A percentile compares a stretch with the other conserved stretches of the same genome.
Conservation (phyloP, 2,113 vertebrate species). For the Cynopterus brachyotis region DNA sequence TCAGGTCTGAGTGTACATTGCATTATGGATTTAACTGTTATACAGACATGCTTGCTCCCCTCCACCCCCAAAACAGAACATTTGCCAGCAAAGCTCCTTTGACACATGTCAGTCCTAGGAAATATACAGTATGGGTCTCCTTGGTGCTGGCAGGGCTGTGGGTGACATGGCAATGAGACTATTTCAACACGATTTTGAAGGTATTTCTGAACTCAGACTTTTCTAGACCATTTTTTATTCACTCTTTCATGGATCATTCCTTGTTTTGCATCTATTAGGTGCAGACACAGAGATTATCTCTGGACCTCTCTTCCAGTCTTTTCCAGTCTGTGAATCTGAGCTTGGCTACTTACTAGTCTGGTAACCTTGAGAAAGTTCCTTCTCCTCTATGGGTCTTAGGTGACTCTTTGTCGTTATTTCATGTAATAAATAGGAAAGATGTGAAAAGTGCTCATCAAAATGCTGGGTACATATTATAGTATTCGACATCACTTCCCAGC, state of each 20-base stretch:
- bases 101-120: not conserved
- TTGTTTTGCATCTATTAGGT: not conserved
- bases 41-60: not conserved
- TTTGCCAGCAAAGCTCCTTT: not conserved
- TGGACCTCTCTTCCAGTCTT: not conserved
- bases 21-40: not conserved
- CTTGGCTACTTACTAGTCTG: not conserved
- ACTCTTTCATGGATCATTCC: not conserved
- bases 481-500: not conserved
- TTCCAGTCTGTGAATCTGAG: not conserved
- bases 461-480: not conserved
- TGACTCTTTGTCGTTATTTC: not conserved
- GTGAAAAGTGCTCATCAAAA: not conserved
- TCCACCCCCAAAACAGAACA: not conserved
- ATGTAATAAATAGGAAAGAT: not conserved
- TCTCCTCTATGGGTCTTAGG: not conserved
- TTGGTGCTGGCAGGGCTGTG: not conserved
- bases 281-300: not conserved
- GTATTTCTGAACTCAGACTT: not conserved
- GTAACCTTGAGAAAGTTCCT: not conserved
- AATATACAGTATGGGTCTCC: not conserved
- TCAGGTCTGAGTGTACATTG: not conserved
- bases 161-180: not conserved
- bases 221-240: not conserved
- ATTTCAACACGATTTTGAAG: not conserved